These are phyloP conservation scores for Phymatocera aterrima DNA, from an alignment of 2,888 invertebrate species.

Conservation along the genomic window DNA sequence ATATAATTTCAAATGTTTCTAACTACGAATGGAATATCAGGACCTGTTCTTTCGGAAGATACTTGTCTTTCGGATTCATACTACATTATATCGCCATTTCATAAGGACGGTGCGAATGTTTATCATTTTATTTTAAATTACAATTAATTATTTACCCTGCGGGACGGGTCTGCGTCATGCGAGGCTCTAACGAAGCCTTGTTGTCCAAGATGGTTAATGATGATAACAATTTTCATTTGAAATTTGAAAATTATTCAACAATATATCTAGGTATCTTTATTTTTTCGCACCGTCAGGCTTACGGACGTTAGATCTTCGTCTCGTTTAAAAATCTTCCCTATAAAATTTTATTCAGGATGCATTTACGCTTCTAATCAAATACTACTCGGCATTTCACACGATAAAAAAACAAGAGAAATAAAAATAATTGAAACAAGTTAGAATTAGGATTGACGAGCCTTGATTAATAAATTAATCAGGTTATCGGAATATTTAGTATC, in stretches of 20 bases:
- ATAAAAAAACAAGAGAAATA: neutral
- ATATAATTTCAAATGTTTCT: conserved; percentile 64
- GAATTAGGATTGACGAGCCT: too few species aligned
- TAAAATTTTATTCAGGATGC: conserved; percentile 33
- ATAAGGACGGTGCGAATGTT: conserved; percentile 35
- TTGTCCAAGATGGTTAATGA: conserved; percentile 45
- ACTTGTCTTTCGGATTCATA: conserved; percentile 29
- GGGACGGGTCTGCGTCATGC: conserved; percentile 55
- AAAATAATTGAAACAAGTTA: too few species aligned
- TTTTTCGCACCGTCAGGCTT: conserved; percentile 12
- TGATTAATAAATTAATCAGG: too few species aligned
- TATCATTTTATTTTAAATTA: conserved; percentile 51
- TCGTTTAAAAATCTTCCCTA: conserved; percentile 1
- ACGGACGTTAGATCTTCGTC: conserved; percentile 9
- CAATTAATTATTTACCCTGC: conserved; percentile 53
- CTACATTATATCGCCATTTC: conserved; percentile 18
- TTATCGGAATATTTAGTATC: neutral
- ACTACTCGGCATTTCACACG: neutral
- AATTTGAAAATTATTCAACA: conserved; percentile 22
- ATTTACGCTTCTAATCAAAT: neutral
- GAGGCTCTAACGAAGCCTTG: conserved; percentile 54
- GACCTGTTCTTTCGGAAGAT: conserved; percentile 54
- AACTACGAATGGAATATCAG: conserved; percentile 64
- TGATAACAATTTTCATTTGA: conserved; percentile 21
- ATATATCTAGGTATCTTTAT: conserved; percentile 4